Evolutionary conservation across 35 echinoderm and acorn worm genomes (phyloP).

Genomic region (Diadema setosum): DNA sequence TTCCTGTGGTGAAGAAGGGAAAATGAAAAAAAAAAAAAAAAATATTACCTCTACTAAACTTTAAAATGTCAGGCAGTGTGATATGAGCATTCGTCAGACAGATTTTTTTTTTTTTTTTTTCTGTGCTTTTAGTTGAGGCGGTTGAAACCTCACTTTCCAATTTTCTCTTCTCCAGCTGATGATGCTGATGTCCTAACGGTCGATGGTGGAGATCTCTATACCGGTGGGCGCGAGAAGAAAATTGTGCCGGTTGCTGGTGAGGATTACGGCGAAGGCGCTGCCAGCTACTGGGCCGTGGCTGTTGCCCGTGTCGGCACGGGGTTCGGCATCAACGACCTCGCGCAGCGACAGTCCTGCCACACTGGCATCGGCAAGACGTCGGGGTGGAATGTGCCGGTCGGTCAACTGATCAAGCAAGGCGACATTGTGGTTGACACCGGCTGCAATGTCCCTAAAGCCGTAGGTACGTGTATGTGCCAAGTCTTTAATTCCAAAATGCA

Average conservation of each 20-base stretch:
- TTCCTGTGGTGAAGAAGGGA: too few species aligned
- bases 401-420: conserved; percentile 41
- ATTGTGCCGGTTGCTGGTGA: conserved; percentile 53
- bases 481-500: too few species aligned
- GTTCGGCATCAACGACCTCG: conserved; percentile 74
- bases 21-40: too few species aligned
- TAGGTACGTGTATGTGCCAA: too few species aligned
- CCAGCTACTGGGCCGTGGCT: conserved; percentile 76
- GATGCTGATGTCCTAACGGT: conserved; percentile 73
- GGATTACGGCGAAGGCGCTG: conserved; percentile 52
- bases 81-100: not conserved
- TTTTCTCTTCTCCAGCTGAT: conserved; percentile 12
- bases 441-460: conserved; percentile 54
- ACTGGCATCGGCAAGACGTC: conserved; percentile 80
- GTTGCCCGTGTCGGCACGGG: conserved; percentile 16
- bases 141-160: too few species aligned
- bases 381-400: conserved; percentile 80
- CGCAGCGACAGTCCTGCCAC: conserved; percentile 69
- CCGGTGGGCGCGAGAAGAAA: not conserved
- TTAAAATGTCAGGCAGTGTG: not conserved
- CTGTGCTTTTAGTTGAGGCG: not conserved
- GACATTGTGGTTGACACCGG: not conserved
- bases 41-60: not conserved
- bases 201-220: conserved; percentile 69
- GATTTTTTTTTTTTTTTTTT: not conserved